These are phyloP conservation scores for Phlogophora meticulosa DNA, from an alignment of 2,888 invertebrate genomes.

Conservation along the genomic window DNA sequence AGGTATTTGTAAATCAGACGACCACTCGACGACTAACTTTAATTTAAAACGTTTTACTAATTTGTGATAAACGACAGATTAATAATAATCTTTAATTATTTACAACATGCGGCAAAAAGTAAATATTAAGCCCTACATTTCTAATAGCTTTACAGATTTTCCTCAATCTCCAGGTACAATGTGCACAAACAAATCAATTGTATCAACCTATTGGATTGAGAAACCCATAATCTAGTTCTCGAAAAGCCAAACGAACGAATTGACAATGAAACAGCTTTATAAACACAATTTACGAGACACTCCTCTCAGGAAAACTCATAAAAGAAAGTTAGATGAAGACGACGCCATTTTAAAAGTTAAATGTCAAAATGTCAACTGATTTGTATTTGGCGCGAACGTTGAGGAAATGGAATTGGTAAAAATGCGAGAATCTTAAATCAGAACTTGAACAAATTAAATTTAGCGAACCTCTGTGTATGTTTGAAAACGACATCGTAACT, in stretches of 20 bases:
- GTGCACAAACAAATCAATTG: slow-evolving; percentile 58
- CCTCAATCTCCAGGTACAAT: slow-evolving; percentile 10
- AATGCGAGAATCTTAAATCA: background rate
- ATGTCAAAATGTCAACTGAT: slow-evolving; percentile 59
- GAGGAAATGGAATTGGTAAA: slow-evolving; percentile 34
- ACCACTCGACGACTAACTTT: too few relatives aligned
- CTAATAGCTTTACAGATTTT: background rate
- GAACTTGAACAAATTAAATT: too few relatives aligned
- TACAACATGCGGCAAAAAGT: too few relatives aligned
- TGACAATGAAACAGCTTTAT: slow-evolving; percentile 67
- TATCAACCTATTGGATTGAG: slow-evolving; percentile 57
- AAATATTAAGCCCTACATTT: background rate
- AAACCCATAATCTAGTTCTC: slow-evolving; percentile 66
- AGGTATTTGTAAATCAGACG: too few relatives aligned
- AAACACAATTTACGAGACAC: slow-evolving; percentile 68
- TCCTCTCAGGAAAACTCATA: slow-evolving; percentile 63
- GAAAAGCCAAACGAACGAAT: slow-evolving; percentile 61
- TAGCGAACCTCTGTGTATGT: too few relatives aligned
- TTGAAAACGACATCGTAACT: too few relatives aligned
- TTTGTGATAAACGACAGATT: too few relatives aligned
- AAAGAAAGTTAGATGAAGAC: slow-evolving; percentile 68
- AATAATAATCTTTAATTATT: too few relatives aligned
- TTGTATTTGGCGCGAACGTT: slow-evolving; percentile 41
- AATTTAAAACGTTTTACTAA: too few relatives aligned
- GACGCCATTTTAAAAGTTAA: slow-evolving; percentile 69